A percentile compares a stretch with the other conserved stretches of the same genome.
phyloP scores from a whole-genome alignment of 2,113 vertebrate genomes.

The Nibea coibor region DNA sequence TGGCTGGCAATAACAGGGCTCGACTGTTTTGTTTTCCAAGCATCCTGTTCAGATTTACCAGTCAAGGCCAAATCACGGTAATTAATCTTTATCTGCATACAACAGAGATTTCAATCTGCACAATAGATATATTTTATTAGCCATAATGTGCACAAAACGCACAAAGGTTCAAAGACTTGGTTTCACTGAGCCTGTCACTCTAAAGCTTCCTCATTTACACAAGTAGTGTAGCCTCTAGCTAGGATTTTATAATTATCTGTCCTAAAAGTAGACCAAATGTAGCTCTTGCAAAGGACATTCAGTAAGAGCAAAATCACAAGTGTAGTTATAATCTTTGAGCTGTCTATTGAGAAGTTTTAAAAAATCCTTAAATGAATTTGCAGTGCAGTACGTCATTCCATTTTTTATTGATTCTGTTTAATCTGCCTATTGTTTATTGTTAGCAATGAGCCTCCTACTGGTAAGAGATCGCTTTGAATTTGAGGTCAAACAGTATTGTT shows the following conservation, averaged over 20 bases:
- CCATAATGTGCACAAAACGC: background rate
- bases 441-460: conserved; percentile 5
- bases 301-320: background rate
- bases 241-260: conserved; percentile 7
- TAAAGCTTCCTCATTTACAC: background rate
- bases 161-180: background rate
- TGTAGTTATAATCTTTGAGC: background rate
- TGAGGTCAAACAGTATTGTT: background rate
- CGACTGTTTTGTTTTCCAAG: conserved; percentile 11
- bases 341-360: background rate
- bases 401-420: conserved; percentile 5
- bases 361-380: background rate
- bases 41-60: background rate
- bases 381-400: background rate
- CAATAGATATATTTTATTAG: background rate
- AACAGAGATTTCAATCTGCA: background rate
- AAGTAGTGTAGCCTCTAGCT: background rate
- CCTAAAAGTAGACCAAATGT: background rate
- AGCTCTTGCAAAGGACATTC: conserved; percentile 1
- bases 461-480: conserved; percentile 18
- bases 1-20: background rate
- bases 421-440: background rate
- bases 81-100: background rate
- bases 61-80: background rate
- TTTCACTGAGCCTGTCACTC: background rate